Evolutionary conservation across 2,113 vertebrate species (phyloP).

Genomic region (Pan paniscus): DNA sequence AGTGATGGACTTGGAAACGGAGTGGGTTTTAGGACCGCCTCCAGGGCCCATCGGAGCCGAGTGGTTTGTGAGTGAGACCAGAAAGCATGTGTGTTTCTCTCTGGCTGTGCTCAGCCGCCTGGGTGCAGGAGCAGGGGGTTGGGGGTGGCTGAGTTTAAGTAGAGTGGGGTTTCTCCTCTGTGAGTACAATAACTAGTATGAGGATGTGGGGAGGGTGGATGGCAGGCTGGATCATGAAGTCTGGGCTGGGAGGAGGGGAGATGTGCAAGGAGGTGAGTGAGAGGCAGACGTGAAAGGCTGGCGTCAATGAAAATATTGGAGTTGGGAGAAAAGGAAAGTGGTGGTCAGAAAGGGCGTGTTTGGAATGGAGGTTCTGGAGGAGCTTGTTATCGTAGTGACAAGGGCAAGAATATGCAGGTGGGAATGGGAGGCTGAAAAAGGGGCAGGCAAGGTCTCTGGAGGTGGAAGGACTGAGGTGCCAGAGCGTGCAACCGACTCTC

Average conservation of each 20-base stretch:
- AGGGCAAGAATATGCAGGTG: not conserved
- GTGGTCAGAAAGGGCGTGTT: not conserved
- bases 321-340: not conserved
- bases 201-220: rapidly evolving
- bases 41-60: not conserved
- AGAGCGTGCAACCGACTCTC: not conserved
- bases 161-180: not conserved
- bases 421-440: no score
- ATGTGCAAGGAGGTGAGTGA: rapidly evolving
- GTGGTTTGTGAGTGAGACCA: not conserved
- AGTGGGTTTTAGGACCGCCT: not conserved
- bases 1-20: not conserved
- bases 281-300: not conserved
- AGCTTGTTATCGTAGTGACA: not conserved
- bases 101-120: rapidly evolving
- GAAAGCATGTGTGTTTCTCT: rapidly evolving
- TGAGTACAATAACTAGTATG: rapidly evolving
- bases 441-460: not conserved
- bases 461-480: not conserved
- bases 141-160: rapidly evolving
- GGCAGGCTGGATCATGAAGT: rapidly evolving
- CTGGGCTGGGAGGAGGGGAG: rapidly evolving
- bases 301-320: not conserved
- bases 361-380: not conserved
- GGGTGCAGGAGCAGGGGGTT: rapidly evolving